A percentile compares a stretch with the other conserved stretches of the same genome.
Conservation (phyloP, 2,888 invertebrate species). For the Nezara viridula region DNA sequence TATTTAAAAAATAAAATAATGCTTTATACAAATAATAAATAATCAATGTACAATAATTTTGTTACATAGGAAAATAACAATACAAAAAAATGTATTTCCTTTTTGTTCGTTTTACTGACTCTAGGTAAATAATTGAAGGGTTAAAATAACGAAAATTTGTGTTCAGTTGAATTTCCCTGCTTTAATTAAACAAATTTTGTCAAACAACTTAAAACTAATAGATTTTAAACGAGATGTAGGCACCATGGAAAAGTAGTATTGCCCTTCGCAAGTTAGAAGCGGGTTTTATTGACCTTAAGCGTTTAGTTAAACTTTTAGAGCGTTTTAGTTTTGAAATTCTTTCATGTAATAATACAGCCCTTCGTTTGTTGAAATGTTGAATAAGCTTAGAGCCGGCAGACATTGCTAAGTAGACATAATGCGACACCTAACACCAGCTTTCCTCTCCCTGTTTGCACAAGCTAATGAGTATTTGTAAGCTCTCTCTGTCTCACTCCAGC, state of each 20-base stretch:
- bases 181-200: neutral
- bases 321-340: neutral
- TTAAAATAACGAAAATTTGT: no score
- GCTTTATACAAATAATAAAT: no score
- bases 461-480: slow-evolving; percentile 28
- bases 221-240: neutral
- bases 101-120: no score
- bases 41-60: no score
- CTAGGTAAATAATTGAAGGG: no score
- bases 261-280: neutral
- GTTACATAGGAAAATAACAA: no score
- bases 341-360: neutral
- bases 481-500: neutral
- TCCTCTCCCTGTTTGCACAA: neutral
- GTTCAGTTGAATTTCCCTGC: neutral
- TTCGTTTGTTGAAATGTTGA: neutral
- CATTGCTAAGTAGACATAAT: neutral
- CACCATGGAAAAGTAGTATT: neutral
- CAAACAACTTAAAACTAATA: neutral
- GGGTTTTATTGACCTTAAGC: neutral
- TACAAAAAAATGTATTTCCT: no score
- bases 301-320: neutral
- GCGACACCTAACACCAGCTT: slow-evolving; percentile 11
- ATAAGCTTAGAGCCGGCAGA: neutral
- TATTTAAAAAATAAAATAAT: no score